Evolutionary conservation across 1,140 invertebrate genomes (phyloP), one percentile per base, ranked within the genome.

Genomic region (Pogonus chalceus): DNA sequence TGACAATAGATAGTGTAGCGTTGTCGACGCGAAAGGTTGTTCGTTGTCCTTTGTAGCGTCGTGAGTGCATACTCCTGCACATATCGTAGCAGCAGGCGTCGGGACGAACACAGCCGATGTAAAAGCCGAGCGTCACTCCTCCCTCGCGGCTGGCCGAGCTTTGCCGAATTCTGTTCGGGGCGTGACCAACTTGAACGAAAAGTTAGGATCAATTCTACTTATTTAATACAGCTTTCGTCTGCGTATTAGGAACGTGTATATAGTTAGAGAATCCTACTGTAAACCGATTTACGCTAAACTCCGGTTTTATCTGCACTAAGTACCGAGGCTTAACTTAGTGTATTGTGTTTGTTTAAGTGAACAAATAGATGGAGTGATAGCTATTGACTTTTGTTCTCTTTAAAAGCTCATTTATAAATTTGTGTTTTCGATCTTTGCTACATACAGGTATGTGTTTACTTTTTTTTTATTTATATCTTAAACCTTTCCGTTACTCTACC

Each of bases 201-300:
- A 69, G 67, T 69, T 67, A 68, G 67, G 66, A 69, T 69, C 67
- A 67, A 69, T 69, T 69, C 67, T 65, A 69, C 67, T 69, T 69
- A 69, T 69, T 69, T 69, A 69, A 69, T 69, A 69, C 67, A 68
- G 67, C 66, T 68, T 69, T 68, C 67, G 37, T 43, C 37, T 43
- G 37, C 37, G 67, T 69, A 69, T 69, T 69, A 69, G 67, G 60
- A 63, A 66, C 67, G 67, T 69, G 67, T 69, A 69, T 69, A 69
- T 69, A 69, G 67, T 69, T 69, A 68, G 67, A 43, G 66, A 69
- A 69, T 69, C 67, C 37, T 65, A 68, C 67, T 67, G 66, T 69
- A 69, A 69, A 69, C 67, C 67, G 67, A 69, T 69, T 69, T 69
- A 63, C 66, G 67, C 65, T 68, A 69, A 69, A 69, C 67, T 69